Conservation (phyloP, 2,888 invertebrate genomes). For the Drosophila algonquin region DNA sequence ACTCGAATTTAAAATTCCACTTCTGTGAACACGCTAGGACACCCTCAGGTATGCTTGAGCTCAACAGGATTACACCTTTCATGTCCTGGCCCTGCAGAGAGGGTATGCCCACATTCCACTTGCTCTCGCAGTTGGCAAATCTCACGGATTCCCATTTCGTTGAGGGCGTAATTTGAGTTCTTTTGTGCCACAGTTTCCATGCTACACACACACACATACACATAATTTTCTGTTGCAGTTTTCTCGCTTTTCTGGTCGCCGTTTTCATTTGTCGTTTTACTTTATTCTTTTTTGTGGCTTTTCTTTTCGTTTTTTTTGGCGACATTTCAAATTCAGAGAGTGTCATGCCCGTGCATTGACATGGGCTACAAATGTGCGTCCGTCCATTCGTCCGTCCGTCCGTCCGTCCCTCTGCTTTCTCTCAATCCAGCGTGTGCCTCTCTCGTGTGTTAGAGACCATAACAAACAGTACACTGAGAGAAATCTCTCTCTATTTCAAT, state of each 20-base stretch:
- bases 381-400: constrained; percentile 9
- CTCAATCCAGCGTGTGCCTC: constrained; percentile 15
- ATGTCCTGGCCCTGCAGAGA: constrained; percentile 10
- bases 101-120: constrained; percentile 9
- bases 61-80: constrained; percentile 23
- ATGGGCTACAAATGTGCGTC: constrained; percentile 68
- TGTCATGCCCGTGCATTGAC: constrained; percentile 75
- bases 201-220: constrained; percentile 18
- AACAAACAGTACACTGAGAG: constrained; percentile 19
- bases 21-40: constrained; percentile 12
- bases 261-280: constrained; percentile 21
- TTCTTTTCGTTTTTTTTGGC: constrained; percentile 60
- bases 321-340: constrained; percentile 65
- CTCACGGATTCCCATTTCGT: constrained; percentile 51
- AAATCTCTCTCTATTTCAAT: too few species aligned
- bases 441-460: constrained; percentile 40
- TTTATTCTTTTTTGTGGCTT: constrained; percentile 20
- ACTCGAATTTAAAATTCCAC: background rate
- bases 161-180: constrained; percentile 52
- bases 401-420: constrained; percentile 9
- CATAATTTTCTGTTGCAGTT: constrained; percentile 19
- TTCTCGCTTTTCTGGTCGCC: constrained; percentile 37
- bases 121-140: constrained; percentile 29
- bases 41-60: constrained; percentile 19
- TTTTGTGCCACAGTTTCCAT: constrained; percentile 40